Base-by-base conservation (phyloP, 2,797 vertebrate species). In the Bucorvus abyssinicus region DNA sequence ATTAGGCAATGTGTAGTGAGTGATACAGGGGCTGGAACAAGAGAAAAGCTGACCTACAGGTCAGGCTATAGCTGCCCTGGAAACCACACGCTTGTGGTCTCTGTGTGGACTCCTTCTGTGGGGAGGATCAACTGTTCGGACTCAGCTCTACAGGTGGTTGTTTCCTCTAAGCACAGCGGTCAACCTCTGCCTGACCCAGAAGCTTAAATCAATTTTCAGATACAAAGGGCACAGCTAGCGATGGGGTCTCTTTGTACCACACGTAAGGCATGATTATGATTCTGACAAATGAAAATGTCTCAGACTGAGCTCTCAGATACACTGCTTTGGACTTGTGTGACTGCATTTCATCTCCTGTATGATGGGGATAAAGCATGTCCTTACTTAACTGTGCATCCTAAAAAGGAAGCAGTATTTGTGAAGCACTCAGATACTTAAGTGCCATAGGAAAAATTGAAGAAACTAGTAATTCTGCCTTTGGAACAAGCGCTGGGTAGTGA, bases 51-150 rank as follows among this genome's bases (percentile, higher is more conserved):
- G 83, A 57, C 21, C 42, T 56, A 53, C 24, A 5, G 8, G 55
- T 57, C 32, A 42, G 53, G 32, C 17, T 42, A 10, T 2, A 8
- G 57, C 55, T 92, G 93, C 59, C 42, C 55, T 45, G 75, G 68
- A 22, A 74, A 83, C 87, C 12, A 19, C 75, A 36, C 0, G 0
- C 34, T 65, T 0, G 0, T n/a, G 47, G 44, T 30, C n/a, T 74
- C 69, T 56, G 52, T 3, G 2, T 12, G 45, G 42, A 68, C 34
- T 11, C 40, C 50, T 34, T 18, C 8, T 0, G 1, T 16, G 36
- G 29, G 24, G 13, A 24, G 42, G 67, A 44, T 67, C 0, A 0
- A 26, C 3, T 0, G 0, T 55, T 67, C 2, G 2, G 30, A n/a
- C 42, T 53, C 67, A 24, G 50, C 38, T 7, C 38, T 36, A 18